A percentile compares a stretch with the other conserved stretches of the same genome.
phyloP scores from a whole-genome alignment of 2,113 vertebrate genomes.

The Passerina amoena region DNA sequence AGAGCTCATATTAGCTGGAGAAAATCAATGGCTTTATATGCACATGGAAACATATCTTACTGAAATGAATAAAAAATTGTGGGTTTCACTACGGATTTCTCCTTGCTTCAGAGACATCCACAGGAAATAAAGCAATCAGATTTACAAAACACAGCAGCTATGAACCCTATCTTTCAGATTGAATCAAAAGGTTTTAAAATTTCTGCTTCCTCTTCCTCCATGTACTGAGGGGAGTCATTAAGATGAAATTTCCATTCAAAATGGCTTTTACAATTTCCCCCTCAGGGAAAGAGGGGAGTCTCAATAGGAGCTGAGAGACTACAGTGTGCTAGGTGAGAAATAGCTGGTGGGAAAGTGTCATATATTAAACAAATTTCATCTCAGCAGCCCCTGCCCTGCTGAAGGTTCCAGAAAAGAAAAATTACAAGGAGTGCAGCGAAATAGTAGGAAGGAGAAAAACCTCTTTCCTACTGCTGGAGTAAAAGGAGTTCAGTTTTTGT shows the following conservation, averaged over 20 bases:
- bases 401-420: neutral
- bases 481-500: neutral
- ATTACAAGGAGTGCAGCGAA: neutral
- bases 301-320: neutral
- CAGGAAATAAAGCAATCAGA: neutral
- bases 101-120: neutral
- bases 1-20: neutral
- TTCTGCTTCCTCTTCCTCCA: neutral
- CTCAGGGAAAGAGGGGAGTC: neutral
- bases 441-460: neutral
- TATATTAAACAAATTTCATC: neutral
- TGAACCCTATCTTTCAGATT: neutral
- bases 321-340: neutral
- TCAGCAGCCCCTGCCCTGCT: neutral
- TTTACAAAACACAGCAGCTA: neutral
- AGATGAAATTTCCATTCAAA: slow-evolving; percentile 2
- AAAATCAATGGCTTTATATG: neutral
- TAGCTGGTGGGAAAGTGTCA: neutral
- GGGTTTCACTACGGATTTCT: neutral
- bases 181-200: neutral
- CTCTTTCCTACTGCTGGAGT: neutral
- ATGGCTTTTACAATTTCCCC: neutral
- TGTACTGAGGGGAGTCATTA: neutral
- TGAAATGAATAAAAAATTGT: neutral
- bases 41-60: neutral